These are phyloP conservation scores for Pseudomugil tenellus DNA, from an alignment of 2,797 vertebrate genomes.

Conservation along the genomic window DNA sequence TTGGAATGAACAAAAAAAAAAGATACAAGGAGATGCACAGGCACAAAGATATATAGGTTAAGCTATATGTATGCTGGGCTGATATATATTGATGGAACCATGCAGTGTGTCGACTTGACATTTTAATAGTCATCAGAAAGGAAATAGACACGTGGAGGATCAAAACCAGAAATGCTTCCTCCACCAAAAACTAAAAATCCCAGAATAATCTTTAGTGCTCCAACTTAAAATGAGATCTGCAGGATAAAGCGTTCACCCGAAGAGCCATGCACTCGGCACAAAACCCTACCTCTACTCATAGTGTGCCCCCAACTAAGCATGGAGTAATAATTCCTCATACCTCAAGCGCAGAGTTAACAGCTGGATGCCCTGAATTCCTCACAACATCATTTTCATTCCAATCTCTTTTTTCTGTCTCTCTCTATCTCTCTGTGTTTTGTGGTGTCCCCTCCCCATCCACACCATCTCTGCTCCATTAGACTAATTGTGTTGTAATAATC, in stretches of 20 bases:
- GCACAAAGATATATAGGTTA: background rate
- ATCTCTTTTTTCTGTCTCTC: constrained; percentile 48
- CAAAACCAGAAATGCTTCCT: background rate
- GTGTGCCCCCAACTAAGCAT: constrained; percentile 32
- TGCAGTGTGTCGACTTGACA: constrained; percentile 10
- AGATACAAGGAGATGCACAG: constrained; percentile 11
- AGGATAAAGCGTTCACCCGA: constrained; percentile 29
- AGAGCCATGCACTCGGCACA: constrained; percentile 7
- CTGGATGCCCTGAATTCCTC: constrained; percentile 69
- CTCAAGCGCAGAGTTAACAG: constrained; percentile 61
- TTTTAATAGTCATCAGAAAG: constrained; percentile 4
- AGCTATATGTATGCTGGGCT: background rate
- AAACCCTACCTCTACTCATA: constrained; percentile 23
- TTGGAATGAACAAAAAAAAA: constrained; percentile 16
- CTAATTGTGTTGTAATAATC: constrained; percentile 87
- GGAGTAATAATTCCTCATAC: constrained; percentile 54
- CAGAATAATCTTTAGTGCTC: constrained; percentile 31
- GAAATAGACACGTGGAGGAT: constrained; percentile 20
- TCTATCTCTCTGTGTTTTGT: constrained; percentile 24
- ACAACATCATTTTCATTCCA: constrained; percentile 72
- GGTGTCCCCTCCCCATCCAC: constrained; percentile 64
- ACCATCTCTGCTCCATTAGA: constrained; percentile 83
- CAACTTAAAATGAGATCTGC: constrained; percentile 39
- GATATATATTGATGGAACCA: constrained; percentile 11
- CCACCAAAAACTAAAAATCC: constrained; percentile 22